phyloP scores from a whole-genome alignment of 2,797 vertebrate species.

The Gymnothorax javanicus region DNA sequence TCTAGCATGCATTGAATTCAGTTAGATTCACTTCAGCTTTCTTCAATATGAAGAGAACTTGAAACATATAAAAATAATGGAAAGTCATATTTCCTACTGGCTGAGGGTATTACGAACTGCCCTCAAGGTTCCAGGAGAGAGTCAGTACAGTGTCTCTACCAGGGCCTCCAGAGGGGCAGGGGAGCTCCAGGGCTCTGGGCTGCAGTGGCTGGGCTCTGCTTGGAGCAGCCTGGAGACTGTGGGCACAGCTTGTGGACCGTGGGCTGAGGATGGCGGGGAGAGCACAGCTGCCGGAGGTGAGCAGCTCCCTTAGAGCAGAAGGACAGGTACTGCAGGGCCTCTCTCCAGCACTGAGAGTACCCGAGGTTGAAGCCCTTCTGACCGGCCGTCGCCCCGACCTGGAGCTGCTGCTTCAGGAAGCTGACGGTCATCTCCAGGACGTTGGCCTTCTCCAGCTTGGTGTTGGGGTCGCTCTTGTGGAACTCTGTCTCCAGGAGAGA shows the following conservation, averaged over 20 bases:
- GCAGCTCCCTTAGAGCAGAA: conserved; percentile 57
- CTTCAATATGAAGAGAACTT: conserved; percentile 74
- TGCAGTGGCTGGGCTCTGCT: conserved; percentile 49
- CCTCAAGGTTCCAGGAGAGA: conserved; percentile 58
- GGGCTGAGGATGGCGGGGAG: conserved; percentile 55
- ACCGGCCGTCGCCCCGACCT: conserved; percentile 42
- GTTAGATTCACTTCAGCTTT: conserved; percentile 43
- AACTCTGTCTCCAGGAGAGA: conserved; percentile 75
- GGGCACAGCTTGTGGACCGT: conserved; percentile 43
- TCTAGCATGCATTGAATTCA: too few species aligned
- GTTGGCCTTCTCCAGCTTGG: conserved; percentile 79
- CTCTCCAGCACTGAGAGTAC: conserved; percentile 67
- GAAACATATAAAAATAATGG: conserved; percentile 53
- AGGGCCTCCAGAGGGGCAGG: conserved; percentile 73
- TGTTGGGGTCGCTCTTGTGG: conserved; percentile 72
- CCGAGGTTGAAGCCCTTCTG: conserved; percentile 61
- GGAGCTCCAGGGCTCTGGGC: conserved; percentile 53
- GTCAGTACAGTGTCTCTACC: conserved; percentile 65
- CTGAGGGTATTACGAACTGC: conserved; percentile 54
- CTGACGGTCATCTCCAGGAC: conserved; percentile 81
- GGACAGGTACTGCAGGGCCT: conserved; percentile 67
- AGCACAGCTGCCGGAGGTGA: conserved; percentile 63
- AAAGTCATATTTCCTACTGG: conserved; percentile 68
- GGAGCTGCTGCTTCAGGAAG: conserved; percentile 73
- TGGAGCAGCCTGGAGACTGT: conserved; percentile 25